Conservation (phyloP, 2,797 vertebrate species). For the Bradypodion ventrale region DNA sequence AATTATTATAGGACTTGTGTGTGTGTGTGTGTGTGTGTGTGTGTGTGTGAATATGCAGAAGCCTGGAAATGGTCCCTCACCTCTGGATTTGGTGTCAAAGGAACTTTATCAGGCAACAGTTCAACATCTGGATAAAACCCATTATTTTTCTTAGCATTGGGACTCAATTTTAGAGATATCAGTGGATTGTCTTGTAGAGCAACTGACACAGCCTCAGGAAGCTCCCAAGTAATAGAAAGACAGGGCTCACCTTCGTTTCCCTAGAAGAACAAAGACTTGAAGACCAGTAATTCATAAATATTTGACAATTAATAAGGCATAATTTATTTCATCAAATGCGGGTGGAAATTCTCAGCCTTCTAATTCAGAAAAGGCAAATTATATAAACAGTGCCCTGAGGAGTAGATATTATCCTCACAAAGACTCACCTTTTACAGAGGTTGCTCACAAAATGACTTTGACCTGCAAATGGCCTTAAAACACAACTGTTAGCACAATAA, state of each 20-base stretch:
- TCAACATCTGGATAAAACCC: slow-evolving; percentile 65
- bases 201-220: slow-evolving; percentile 63
- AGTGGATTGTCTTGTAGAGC: slow-evolving; percentile 44
- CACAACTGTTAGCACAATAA: no score
- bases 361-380: not conserved
- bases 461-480: no score
- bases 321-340: not conserved
- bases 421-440: not conserved
- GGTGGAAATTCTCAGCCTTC: not conserved
- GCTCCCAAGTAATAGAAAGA: slow-evolving; percentile 65
- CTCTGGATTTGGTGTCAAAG: slow-evolving; percentile 23
- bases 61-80: slow-evolving; percentile 43
- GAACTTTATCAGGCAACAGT: slow-evolving; percentile 41
- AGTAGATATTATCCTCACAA: no score
- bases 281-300: slow-evolving; percentile 20
- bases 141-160: not conserved
- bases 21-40: not conserved
- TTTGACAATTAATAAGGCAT: slow-evolving; percentile 17
- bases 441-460: no score
- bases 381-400: not conserved
- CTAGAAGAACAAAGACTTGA: slow-evolving; percentile 58
- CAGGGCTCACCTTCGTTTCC: slow-evolving; percentile 56
- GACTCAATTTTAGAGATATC: slow-evolving; percentile 51
- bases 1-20: not conserved
- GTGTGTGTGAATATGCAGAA: not conserved